Base-by-base conservation (phyloP, 1,140 invertebrate species). In the Antheraea mylitta region DNA sequence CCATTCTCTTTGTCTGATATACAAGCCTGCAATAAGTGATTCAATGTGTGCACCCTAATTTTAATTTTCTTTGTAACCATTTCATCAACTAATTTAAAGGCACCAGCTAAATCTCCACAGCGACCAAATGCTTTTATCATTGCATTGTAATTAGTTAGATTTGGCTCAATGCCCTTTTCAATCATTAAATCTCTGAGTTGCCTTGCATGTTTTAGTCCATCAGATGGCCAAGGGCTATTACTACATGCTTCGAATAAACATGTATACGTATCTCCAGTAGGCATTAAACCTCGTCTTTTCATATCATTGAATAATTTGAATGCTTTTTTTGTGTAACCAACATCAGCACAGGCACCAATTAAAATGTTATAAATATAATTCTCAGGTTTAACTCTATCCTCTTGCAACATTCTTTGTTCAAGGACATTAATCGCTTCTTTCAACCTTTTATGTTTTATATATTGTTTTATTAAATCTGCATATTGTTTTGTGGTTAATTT, bases 91-190 rank as follows among this genome's bases (percentile, higher is more conserved):
- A 98, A 82, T 80, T 93, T 74, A 91, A 98, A 98, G 7, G 97
- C 96, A 64, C 94, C 95, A 63, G 93, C 69, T 13, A 98, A 78
- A 85, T 97, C 95, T 7, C 96, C 95, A 92, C 96, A 96, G 72
- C 95, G 90, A 4, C 96, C 97, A 93, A 97, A 99, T 4, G 97
- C 97, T 94, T 98, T 98, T 9, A 99, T 96, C 95, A 98, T 96
- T 6, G 96, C 94, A 94, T 98, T 96, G 76, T 97, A 98, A 83
- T 96, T 97, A 5, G 94, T 94, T 0, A 95, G 80, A 89, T 98
- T 98, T 2, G 96, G 94, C 61, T 94, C 79, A 74, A 95, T 91
- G 7, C 93, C 93, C 78, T 96, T 96, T 71, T 96, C 93, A 60
- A 93, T 82, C 93, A 98, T 96, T 18, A 95, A 89, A 73, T 95